These are phyloP conservation scores for Phoronis australis DNA, from an alignment of 2,888 invertebrate species.

Conservation along the genomic window DNA sequence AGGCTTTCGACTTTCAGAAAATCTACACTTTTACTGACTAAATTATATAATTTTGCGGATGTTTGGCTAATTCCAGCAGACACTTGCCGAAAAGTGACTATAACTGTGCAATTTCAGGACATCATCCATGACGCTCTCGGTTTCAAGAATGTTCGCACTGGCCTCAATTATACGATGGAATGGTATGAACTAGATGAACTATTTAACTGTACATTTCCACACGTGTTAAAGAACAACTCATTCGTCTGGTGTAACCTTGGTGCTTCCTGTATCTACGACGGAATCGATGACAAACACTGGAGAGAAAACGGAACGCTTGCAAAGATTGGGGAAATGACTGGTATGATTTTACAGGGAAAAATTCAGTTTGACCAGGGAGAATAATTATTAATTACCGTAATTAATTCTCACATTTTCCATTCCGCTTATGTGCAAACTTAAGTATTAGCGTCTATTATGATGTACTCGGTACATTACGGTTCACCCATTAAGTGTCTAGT, in stretches of 20 bases:
- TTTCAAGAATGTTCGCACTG: constrained; percentile 33
- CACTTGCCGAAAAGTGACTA: neutral
- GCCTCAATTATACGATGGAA: constrained; percentile 40
- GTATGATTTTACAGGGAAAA: too few species aligned
- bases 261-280: constrained; percentile 38
- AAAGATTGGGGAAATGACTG: constrained; percentile 33
- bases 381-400: too few species aligned
- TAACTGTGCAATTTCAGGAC: constrained; percentile 24
- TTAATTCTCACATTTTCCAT: too few species aligned
- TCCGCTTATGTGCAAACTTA: too few species aligned
- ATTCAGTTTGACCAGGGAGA: too few species aligned
- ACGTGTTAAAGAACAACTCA: constrained; percentile 25
- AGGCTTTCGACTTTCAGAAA: neutral
- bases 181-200: constrained; percentile 45
- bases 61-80: too few species aligned
- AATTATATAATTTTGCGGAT: neutral
- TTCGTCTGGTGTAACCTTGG: constrained; percentile 45
- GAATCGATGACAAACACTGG: constrained; percentile 39
- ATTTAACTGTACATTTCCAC: constrained; percentile 46
- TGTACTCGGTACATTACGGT: too few species aligned
- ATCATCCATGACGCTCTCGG: constrained; percentile 46
- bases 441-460: too few species aligned
- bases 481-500: too few species aligned
- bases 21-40: neutral
- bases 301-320: constrained; percentile 32